These are phyloP conservation scores for Dicranocentrus wangi DNA, from an alignment of 2,888 invertebrate species.

Conservation along the genomic window DNA sequence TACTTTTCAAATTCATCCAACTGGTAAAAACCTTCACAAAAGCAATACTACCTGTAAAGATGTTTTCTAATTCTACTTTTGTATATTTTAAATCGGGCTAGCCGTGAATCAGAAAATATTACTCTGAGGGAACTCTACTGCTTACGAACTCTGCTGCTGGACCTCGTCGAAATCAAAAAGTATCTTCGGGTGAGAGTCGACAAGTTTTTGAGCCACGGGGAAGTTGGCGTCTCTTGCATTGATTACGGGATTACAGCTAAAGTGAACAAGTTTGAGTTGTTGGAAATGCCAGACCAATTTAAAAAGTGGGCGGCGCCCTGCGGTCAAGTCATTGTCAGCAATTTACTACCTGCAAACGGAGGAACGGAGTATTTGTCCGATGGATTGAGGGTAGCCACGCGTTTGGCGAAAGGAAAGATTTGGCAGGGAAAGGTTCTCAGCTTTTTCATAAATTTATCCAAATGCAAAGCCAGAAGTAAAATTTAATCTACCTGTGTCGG, in stretches of 20 bases:
- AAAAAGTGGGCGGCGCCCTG: slow-evolving; percentile 8
- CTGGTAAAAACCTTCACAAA: slow-evolving; percentile 20
- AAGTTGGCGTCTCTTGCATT: slow-evolving; percentile 6
- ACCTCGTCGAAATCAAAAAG: no score
- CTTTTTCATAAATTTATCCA: no score
- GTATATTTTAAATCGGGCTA: no score
- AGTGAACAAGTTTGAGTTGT: background rate
- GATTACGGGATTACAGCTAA: background rate
- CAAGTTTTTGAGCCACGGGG: background rate
- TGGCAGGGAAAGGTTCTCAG: slow-evolving; percentile 26
- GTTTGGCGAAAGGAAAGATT: slow-evolving; percentile 14
- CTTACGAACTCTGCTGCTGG: background rate
- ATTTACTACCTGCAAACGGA: background rate
- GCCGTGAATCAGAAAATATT: no score
- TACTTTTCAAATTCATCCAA: slow-evolving; percentile 7
- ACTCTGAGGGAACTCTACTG: slow-evolving; percentile 5
- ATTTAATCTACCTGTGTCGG: no score
- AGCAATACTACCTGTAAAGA: background rate
- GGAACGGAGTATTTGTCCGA: slow-evolving; percentile 10
- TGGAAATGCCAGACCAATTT: slow-evolving; percentile 16
- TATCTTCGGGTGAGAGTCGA: background rate
- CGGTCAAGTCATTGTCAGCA: slow-evolving; percentile 21
- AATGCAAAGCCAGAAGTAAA: no score
- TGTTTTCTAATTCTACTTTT: no score
- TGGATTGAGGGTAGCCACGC: slow-evolving; percentile 2